Evolutionary conservation across 2,888 invertebrate genomes (phyloP).

Genomic region (Phengaris alcon): DNA sequence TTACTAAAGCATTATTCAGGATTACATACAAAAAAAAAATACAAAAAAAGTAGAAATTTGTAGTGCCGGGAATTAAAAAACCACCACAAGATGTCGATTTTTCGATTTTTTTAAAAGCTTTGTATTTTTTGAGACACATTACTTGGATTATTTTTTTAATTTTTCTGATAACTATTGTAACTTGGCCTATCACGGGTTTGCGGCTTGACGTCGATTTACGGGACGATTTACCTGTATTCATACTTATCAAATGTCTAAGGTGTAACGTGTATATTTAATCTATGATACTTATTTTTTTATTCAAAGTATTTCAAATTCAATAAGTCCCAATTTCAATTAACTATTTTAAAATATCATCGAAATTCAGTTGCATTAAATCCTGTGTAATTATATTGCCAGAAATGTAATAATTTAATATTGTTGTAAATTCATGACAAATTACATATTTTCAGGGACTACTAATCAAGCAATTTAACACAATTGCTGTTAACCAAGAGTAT

Average conservation of each 20-base stretch:
- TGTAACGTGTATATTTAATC: not conserved
- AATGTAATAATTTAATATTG: not conserved
- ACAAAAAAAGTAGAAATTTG: too few relatives aligned
- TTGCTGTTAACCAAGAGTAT: slow-evolving; percentile 68
- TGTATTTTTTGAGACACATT: too few relatives aligned
- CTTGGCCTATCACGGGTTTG: too few relatives aligned
- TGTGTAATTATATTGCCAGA: not conserved
- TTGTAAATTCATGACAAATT: not conserved
- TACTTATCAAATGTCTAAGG: not conserved
- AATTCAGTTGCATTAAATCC: not conserved
- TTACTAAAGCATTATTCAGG: too few relatives aligned
- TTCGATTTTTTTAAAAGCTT: too few relatives aligned
- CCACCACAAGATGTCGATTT: too few relatives aligned
- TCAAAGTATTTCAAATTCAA: not conserved
- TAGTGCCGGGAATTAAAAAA: too few relatives aligned
- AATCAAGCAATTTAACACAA: slow-evolving; percentile 71
- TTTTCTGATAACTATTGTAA: too few relatives aligned
- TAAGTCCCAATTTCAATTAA: not conserved
- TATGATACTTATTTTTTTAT: not conserved
- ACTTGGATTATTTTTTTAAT: too few relatives aligned
- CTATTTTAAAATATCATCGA: not conserved
- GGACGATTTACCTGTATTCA: too few relatives aligned
- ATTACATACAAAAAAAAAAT: too few relatives aligned
- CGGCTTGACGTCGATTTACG: too few relatives aligned
- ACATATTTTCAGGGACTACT: slow-evolving; percentile 68